Conservation (phyloP, 2,888 invertebrate genomes). For the Tetragnatha montana region DNA sequence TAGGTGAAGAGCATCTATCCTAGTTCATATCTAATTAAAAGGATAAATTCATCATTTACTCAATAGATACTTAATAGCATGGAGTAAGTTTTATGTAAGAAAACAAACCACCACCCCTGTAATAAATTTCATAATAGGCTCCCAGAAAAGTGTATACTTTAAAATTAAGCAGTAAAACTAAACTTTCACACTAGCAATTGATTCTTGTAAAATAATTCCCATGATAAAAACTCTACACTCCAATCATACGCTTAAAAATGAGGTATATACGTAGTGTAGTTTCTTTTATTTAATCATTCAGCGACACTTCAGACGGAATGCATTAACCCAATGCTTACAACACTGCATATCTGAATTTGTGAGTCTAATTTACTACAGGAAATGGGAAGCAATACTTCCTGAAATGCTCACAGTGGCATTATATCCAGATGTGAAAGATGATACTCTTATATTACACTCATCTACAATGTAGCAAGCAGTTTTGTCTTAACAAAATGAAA, state of each 20-base stretch:
- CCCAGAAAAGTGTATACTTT: no score
- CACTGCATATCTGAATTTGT: conserved; percentile 64
- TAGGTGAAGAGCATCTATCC: no score
- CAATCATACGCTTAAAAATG: not conserved
- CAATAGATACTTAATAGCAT: no score
- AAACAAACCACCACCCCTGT: no score
- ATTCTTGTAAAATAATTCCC: no score
- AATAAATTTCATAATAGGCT: no score
- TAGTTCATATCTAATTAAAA: no score
- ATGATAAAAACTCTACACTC: not conserved
- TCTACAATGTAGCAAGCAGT: conserved; percentile 66
- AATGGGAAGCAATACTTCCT: conserved; percentile 45
- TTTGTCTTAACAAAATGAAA: conserved; percentile 41
- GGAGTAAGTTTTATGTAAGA: no score
- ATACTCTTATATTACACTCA: conserved; percentile 65
- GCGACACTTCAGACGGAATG: conserved; percentile 69
- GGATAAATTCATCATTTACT: no score
- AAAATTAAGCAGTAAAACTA: no score
- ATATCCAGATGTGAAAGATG: conserved; percentile 63
- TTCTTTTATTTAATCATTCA: conserved; percentile 61
- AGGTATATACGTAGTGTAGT: conserved; percentile 42
- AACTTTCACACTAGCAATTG: not conserved
- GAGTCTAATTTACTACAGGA: conserved; percentile 65
- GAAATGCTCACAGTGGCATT: conserved; percentile 61
- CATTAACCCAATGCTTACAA: conserved; percentile 70